Evolutionary conservation across 2,797 vertebrate genomes (phyloP), one percentile per base, ranked within the genome.

Genomic region (Brotula barbata): DNA sequence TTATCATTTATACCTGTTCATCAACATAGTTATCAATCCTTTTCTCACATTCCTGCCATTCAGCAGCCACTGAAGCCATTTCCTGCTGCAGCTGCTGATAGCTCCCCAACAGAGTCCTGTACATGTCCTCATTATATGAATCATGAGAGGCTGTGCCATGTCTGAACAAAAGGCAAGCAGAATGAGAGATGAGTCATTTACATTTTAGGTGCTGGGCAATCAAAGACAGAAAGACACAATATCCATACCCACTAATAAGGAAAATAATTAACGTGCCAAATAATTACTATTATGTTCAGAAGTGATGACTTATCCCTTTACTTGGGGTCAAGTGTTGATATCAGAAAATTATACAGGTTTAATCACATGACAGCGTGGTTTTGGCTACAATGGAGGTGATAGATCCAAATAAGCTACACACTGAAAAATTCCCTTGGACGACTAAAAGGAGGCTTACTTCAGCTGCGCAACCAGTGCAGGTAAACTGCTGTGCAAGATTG

Each of bases 11-110:
- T 82, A 98, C 97, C 96, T 99, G 96, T 72, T 99, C 95, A 65
- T 97, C 97, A 42, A 98, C 96, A 16, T 98, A 99, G 82, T 98
- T 94, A 40, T 99, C 97, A 34, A 99, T 99, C 89, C 95, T 93
- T 85, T 96, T 96, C 85, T 98, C 95, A 83, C 96, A 98, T 81
- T 97, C 94, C 79, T 95, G 92, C 97, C 97, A 99, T 64, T 96
- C 92, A 64, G 91, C 90, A 1, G 95, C 93, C 50, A 98, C 94
- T 1, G 89, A 88, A 34, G 86, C 91, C 93, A 99, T 95, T 77
- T 97, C 95, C 85, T 94, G 93, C 84, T 98, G 95, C 47, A 97
- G 90, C 69, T 89, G 91, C 80, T 94, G 94, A 88, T 94, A 96
- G 82, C 93, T 91, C 86, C 95, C 94, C 67, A 98, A 89, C 86